Evolutionary conservation across 2,113 vertebrate genomes (phyloP).

Genomic region (Anseranas semipalmata): DNA sequence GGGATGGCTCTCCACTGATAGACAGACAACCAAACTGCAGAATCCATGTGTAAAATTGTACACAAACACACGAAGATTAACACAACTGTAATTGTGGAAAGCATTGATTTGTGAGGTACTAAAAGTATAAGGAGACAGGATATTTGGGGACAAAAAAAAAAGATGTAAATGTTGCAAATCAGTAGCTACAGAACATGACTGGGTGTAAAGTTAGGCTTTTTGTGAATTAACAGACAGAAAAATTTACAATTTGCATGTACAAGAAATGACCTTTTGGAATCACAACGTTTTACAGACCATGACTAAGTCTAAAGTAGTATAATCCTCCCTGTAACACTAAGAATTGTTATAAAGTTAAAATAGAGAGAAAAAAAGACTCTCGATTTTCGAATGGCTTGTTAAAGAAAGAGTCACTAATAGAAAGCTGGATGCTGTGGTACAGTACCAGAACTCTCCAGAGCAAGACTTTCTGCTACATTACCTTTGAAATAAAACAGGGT

Average conservation of each 20-base stretch:
- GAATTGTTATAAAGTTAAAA: background rate
- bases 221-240: background rate
- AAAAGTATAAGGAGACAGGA: background rate
- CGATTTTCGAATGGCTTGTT: background rate
- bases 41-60: background rate
- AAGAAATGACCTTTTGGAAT: background rate
- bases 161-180: accelerated
- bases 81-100: background rate
- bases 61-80: background rate
- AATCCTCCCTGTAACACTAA: background rate
- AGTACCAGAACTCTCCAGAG: background rate
- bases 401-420: background rate
- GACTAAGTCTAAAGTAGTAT: background rate
- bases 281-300: background rate
- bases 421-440: background rate
- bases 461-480: background rate
- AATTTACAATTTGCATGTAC: background rate
- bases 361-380: background rate
- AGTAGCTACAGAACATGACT: background rate
- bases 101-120: background rate
- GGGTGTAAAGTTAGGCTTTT: background rate
- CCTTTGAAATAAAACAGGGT: background rate
- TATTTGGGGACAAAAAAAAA: background rate
- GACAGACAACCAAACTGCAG: background rate
- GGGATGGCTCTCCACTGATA: background rate